Evolutionary conservation across 2,113 vertebrate species (phyloP).

Genomic region (Parotia lawesii): DNA sequence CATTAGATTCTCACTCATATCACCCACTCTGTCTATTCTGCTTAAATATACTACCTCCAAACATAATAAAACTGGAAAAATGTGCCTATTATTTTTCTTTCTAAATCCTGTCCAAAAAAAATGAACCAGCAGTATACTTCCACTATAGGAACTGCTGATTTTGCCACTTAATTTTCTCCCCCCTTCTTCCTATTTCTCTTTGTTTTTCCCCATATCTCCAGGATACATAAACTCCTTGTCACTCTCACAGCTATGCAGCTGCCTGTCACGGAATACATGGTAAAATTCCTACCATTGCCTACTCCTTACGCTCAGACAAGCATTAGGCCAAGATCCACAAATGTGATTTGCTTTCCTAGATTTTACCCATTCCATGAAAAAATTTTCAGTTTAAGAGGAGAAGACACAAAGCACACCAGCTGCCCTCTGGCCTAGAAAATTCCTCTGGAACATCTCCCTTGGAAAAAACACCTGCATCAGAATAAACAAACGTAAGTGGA

Average conservation of each 20-base stretch:
- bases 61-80: conserved; percentile 10
- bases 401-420: neutral
- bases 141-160: neutral
- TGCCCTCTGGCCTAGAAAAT: neutral
- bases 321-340: neutral
- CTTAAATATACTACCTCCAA: neutral
- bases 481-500: neutral
- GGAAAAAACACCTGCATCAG: neutral
- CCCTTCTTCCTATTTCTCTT: neutral
- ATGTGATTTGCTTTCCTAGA: neutral
- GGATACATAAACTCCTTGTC: neutral
- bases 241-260: neutral
- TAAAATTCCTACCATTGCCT: neutral
- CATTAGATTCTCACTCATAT: neutral
- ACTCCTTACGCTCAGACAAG: neutral
- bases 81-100: conserved; percentile 6
- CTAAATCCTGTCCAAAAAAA: neutral
- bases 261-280: neutral
- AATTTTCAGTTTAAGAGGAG: neutral
- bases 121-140: neutral
- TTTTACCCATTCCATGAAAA: neutral
- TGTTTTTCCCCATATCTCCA: neutral
- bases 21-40: neutral
- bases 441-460: neutral
- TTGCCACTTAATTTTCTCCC: neutral